Evolutionary conservation across 53 echinoderm and acorn worm genomes (phyloP).

Genomic region (Echinarachnius parma): DNA sequence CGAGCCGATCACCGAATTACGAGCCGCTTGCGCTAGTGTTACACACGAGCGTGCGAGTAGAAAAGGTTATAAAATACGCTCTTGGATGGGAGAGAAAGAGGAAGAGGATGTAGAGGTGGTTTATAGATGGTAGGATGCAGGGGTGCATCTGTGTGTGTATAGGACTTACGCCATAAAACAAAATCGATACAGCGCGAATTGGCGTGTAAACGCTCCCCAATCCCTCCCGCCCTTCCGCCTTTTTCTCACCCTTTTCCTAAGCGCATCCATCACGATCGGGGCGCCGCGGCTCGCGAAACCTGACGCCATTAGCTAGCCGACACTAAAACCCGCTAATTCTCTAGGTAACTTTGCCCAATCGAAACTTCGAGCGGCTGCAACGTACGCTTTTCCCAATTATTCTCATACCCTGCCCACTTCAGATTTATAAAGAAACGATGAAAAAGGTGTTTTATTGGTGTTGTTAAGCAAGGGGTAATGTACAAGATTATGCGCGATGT

Average conservation of each 20-base stretch:
- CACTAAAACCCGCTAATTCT: conserved; percentile 34
- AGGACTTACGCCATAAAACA: conserved; percentile 47
- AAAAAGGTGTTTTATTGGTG: conserved; percentile 37
- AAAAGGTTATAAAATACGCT: conserved; percentile 18
- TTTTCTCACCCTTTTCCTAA: conserved; percentile 37
- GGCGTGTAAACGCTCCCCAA: conserved; percentile 37
- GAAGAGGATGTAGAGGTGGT: neutral
- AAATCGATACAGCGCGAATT: conserved; percentile 46
- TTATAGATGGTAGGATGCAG: neutral
- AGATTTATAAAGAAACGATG: neutral
- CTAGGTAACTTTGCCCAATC: conserved; percentile 38
- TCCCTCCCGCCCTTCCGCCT: conserved; percentile 32
- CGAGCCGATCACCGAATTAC: neutral
- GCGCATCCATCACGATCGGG: conserved; percentile 33
- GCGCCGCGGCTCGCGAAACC: conserved; percentile 12
- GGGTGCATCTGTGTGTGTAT: conserved; percentile 47
- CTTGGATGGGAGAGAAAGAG: conserved; percentile 8
- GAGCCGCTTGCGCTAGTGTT: conserved; percentile 12
- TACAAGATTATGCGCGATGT: conserved; percentile 31
- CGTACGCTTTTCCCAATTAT: neutral
- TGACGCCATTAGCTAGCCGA: conserved; percentile 27
- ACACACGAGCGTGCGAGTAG: conserved; percentile 2
- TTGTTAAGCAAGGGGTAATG: conserved; percentile 23
- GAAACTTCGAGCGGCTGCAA: conserved; percentile 31
- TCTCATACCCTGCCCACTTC: neutral